Evolutionary conservation across 1,140 invertebrate genomes (phyloP).

Genomic region (Drosophila ohnishii): DNA sequence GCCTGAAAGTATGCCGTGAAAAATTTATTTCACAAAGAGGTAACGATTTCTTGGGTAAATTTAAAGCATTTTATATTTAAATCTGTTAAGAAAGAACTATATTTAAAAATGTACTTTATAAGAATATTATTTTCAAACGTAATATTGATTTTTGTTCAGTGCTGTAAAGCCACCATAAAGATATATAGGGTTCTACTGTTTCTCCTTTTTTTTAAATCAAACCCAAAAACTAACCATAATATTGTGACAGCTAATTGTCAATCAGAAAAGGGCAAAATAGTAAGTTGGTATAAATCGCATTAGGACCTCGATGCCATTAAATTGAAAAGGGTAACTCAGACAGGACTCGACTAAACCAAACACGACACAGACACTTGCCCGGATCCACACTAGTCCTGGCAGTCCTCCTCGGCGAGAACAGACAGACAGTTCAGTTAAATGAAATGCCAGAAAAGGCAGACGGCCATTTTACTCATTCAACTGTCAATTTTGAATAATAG

Average conservation of each 20-base stretch:
- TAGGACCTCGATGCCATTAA: slow-evolving; percentile 47
- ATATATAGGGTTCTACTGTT: not conserved
- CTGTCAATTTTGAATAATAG: slow-evolving; percentile 81
- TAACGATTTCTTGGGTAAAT: not conserved
- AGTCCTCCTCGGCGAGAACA: slow-evolving; percentile 8
- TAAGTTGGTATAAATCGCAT: slow-evolving; percentile 45
- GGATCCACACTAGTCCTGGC: not conserved
- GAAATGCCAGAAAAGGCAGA: slow-evolving; percentile 50
- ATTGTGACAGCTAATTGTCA: slow-evolving; percentile 72
- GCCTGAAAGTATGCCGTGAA: slow-evolving; percentile 64
- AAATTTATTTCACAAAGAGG: not conserved
- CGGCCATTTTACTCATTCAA: slow-evolving; percentile 76
- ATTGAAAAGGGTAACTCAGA: slow-evolving; percentile 60
- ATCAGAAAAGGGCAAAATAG: slow-evolving; percentile 23
- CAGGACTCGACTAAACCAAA: slow-evolving; percentile 20
- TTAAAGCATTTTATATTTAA: not conserved
- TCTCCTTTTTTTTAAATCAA: not conserved
- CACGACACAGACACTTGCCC: slow-evolving; percentile 10
- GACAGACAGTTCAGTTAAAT: slow-evolving; percentile 49
- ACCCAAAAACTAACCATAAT: slow-evolving; percentile 37
- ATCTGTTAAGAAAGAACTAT: too few species aligned
- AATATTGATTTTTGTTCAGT: not conserved
- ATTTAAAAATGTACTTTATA: too few species aligned
- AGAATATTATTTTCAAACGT: not conserved
- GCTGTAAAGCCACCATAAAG: not conserved